phyloP scores from a whole-genome alignment of 2,113 vertebrate species.

The Elephantulus edwardii region DNA sequence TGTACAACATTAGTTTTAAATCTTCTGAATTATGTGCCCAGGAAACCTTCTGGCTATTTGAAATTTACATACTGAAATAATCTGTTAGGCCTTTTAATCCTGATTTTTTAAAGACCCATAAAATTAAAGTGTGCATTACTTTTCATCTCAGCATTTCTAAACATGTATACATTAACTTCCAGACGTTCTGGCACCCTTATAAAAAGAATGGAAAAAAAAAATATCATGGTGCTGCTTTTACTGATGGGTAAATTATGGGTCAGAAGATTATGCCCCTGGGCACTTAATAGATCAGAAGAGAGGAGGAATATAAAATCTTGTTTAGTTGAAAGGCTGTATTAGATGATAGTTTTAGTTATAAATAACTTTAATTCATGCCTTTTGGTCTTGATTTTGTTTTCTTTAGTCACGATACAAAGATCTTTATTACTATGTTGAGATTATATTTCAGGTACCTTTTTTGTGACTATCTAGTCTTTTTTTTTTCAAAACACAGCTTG shows the following conservation, averaged over 20 bases:
- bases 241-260: conserved; percentile 58
- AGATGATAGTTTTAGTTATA: conserved; percentile 56
- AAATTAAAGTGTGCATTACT: conserved; percentile 69
- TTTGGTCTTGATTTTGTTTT: conserved; percentile 64
- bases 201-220: conserved; percentile 61
- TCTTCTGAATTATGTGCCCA: conserved; percentile 58
- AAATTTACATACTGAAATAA: conserved; percentile 67
- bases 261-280: conserved; percentile 49
- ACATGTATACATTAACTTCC: conserved; percentile 58
- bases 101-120: conserved; percentile 60
- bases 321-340: conserved; percentile 58
- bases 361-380: conserved; percentile 54
- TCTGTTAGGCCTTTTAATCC: conserved; percentile 66
- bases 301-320: conserved; percentile 54
- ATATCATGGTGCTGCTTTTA: conserved; percentile 52
- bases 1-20: conserved; percentile 60
- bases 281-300: conserved; percentile 63
- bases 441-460: conserved; percentile 24
- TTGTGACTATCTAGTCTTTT: conserved; percentile 36
- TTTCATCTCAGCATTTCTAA: conserved; percentile 70
- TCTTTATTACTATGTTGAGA: conserved; percentile 39
- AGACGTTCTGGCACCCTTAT: conserved; percentile 68
- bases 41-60: conserved; percentile 68
- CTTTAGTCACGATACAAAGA: conserved; percentile 30
- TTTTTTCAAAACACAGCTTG: conserved; percentile 44